phyloP scores from a whole-genome alignment of 2,797 vertebrate genomes.

The Myiotriccus ornatus region DNA sequence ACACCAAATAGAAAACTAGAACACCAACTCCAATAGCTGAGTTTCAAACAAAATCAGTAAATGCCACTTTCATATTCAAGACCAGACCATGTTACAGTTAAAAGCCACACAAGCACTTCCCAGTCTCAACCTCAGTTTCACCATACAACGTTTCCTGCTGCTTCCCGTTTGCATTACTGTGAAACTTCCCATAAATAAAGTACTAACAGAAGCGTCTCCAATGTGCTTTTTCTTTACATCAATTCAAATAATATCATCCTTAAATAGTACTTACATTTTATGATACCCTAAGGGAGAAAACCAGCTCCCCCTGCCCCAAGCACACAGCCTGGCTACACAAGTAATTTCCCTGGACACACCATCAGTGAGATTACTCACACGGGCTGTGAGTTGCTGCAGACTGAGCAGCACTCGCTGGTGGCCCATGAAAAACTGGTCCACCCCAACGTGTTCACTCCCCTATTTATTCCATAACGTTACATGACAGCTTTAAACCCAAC shows the following conservation, averaged over 20 bases:
- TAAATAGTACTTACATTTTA: neutral
- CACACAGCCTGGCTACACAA: rapidly evolving
- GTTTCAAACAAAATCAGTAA: neutral
- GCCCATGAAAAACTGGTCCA: rapidly evolving
- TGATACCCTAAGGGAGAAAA: neutral
- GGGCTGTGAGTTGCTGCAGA: neutral
- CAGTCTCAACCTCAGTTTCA: neutral
- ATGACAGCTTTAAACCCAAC: neutral
- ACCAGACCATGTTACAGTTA: neutral
- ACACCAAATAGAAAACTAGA: neutral
- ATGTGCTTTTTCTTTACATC: neutral
- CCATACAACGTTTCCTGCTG: neutral
- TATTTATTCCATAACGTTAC: neutral
- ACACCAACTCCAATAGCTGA: neutral
- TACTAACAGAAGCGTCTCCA: neutral
- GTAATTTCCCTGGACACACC: neutral
- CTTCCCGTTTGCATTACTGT: neutral
- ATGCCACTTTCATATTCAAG: neutral
- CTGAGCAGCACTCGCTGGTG: neutral
- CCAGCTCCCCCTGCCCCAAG: neutral
- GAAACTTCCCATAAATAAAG: neutral
- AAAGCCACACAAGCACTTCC: neutral
- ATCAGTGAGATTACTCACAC: neutral
- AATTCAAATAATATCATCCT: neutral
- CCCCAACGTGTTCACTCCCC: rapidly evolving